Base-by-base conservation (phyloP, 1,140 invertebrate species). In the Bombyx mori region DNA sequence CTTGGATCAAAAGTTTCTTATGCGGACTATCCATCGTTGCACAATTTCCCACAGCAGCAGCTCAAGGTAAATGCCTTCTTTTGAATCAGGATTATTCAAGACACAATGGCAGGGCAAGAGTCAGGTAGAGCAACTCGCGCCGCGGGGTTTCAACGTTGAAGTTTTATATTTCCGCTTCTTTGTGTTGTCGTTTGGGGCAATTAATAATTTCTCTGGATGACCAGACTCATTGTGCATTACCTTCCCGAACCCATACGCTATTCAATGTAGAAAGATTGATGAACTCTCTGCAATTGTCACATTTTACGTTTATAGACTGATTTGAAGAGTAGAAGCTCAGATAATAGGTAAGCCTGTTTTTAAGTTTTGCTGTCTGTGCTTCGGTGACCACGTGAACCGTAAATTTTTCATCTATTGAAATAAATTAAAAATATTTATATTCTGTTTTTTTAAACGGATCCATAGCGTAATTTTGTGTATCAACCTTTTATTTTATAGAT, bases 111-210 rank as follows among this genome's bases (percentile, higher is more conserved):
- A 74, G 83, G 79, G 77, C 81, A 85, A 84, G 79, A 86, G 83
- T 86, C 83, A 86, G 83, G 82, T 85, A 85, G 71, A 84, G 76
- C 78, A 73, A 66, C 66, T 76, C 71, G 49, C 83, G 53, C 79
- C 42, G 69, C 75, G 72, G 83, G 83, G 80, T 75, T 77, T 67
- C 73, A 61, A 71, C 69, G 72, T 64, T 77, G 77, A 78, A 85
- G 80, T 87, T 85, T 85, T 87, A 85, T 87, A 85, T 87, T 84
- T 87, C 84, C 84, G 83, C 73, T 86, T 85, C 83, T 86, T 86
- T 86, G 83, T 86, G 60, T 64, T 68, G 68, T 69, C 63, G 71
- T 69, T 68, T 64, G 62, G 67, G 65, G 66, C 82, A 83, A 85
- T 86, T 86, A 85, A 86, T 85, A 85, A 86, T 83, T 86, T 86